Percentiles rank a stretch among this genome's conserved stretches.
Evolutionary conservation across 2,113 vertebrate species (phyloP).

Genomic region (Rana temporaria): DNA sequence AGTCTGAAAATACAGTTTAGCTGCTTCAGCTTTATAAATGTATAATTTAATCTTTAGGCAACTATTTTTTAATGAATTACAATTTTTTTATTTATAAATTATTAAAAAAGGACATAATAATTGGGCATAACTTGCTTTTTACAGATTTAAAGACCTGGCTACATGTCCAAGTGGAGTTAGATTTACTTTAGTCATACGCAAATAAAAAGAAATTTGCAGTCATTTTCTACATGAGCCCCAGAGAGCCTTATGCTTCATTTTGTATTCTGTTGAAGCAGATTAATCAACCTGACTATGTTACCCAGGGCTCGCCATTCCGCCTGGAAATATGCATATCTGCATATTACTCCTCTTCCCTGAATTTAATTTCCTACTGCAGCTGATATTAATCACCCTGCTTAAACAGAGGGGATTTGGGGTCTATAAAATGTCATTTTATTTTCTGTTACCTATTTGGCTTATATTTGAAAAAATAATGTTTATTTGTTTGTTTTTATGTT

Average conservation of each 20-base stretch:
- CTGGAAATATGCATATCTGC: constrained; percentile 95
- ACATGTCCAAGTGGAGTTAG: constrained; percentile 57
- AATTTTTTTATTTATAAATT: neutral
- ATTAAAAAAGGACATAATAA: neutral
- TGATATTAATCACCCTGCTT: constrained; percentile 94
- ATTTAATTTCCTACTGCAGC: constrained; percentile 98
- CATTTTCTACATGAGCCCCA: constrained; percentile 74
- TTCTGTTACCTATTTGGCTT: constrained; percentile 32
- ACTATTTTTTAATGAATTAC: neutral
- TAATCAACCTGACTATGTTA: constrained; percentile 87
- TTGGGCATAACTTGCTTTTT: neutral
- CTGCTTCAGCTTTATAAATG: too few relatives aligned
- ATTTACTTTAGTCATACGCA: constrained; percentile 66
- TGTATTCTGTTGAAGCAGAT: constrained; percentile 87
- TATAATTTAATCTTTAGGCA: too few relatives aligned
- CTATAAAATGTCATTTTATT: constrained; percentile 68
- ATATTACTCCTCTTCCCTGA: constrained; percentile 85
- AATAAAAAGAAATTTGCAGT: constrained; percentile 78
- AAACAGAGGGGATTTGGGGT: constrained; percentile 90
- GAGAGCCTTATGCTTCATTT: constrained; percentile 85
- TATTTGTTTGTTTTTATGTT: constrained; percentile 18
- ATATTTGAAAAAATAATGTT: constrained; percentile 69
- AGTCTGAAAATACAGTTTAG: too few relatives aligned
- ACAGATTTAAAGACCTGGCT: neutral
- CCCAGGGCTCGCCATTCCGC: constrained; percentile 80